Percentiles rank a stretch among this genome's conserved stretches.
These are phyloP conservation scores for Branchellion lobata DNA, from an alignment of 2,888 invertebrate species.

Conservation along the genomic window DNA sequence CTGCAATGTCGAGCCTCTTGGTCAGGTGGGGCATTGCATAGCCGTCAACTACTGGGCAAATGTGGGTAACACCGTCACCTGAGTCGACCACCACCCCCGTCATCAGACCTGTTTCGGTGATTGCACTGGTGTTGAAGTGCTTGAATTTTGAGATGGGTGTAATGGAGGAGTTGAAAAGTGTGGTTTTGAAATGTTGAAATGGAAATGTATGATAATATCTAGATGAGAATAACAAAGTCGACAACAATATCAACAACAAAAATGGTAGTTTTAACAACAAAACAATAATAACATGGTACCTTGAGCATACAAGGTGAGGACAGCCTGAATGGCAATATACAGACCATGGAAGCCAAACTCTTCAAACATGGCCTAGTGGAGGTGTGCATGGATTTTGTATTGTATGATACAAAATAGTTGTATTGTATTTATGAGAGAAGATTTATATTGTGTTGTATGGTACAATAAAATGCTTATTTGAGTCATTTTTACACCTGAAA, in stretches of 20 bases:
- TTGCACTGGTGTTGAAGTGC: no score
- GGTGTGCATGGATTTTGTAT: no score
- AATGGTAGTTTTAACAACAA: no score
- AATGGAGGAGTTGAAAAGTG: no score
- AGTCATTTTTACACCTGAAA: no score
- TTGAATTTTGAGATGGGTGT: no score
- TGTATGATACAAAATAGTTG: neutral
- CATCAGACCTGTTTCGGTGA: constrained; percentile 74
- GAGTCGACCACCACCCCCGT: constrained; percentile 99
- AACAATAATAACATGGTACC: constrained; percentile 64
- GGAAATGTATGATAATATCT: neutral
- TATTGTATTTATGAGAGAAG: neutral
- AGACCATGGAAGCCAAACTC: constrained; percentile 90
- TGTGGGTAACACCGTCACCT: constrained; percentile 98
- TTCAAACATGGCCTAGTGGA: constrained; percentile 78
- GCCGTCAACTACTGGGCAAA: constrained; percentile 97
- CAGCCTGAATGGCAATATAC: constrained; percentile 93
- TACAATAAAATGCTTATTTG: neutral
- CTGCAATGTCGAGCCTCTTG: constrained; percentile 90
- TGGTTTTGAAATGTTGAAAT: neutral
- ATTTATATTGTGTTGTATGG: neutral
- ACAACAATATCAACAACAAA: no score
- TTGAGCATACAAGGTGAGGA: constrained; percentile 90
- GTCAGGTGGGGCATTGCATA: constrained; percentile 93
- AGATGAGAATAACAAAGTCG: neutral